These are phyloP conservation scores for Urocyon cinereoargenteus DNA, from an alignment of 2,797 vertebrate species.

Conservation along the genomic window DNA sequence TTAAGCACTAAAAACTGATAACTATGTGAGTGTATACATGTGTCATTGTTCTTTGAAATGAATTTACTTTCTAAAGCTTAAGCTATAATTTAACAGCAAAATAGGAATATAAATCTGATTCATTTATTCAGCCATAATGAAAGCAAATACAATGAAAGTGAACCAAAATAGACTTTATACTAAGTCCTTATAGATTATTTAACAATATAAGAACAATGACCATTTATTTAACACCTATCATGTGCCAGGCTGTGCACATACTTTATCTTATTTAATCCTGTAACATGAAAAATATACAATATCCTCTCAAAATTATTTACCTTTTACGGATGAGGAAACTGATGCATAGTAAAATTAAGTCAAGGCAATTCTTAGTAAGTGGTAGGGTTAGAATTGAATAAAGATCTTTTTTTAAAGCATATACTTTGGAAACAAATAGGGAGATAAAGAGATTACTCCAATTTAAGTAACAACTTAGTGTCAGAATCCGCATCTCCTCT, in stretches of 20 bases:
- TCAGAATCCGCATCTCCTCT: background rate
- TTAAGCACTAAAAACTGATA: conserved; percentile 25
- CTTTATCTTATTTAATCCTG: conserved; percentile 12
- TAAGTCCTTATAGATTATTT: background rate
- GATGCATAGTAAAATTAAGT: background rate
- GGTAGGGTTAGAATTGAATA: background rate
- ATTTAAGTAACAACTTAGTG: background rate
- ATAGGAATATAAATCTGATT: background rate
- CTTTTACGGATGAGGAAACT: conserved; percentile 9
- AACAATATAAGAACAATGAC: background rate
- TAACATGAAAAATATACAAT: background rate
- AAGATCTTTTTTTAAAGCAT: conserved; percentile 37
- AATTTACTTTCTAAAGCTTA: conserved; percentile 48
- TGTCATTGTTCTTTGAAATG: conserved; percentile 32
- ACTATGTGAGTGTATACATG: background rate
- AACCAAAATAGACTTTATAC: conserved; percentile 31
- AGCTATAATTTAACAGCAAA: conserved; percentile 33
- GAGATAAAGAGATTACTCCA: background rate
- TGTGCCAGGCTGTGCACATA: background rate
- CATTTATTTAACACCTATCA: background rate
- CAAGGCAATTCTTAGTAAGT: background rate
- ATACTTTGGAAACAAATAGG: conserved; percentile 19
- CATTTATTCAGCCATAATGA: conserved; percentile 18
- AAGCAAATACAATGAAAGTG: conserved; percentile 36
- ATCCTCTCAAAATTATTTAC: background rate